A percentile compares a stretch with the other conserved stretches of the same genome.
These are phyloP conservation scores for Ianthella basta DNA, from an alignment of 37 sponge, comb jelly and placozoan genomes.

Conservation along the genomic window DNA sequence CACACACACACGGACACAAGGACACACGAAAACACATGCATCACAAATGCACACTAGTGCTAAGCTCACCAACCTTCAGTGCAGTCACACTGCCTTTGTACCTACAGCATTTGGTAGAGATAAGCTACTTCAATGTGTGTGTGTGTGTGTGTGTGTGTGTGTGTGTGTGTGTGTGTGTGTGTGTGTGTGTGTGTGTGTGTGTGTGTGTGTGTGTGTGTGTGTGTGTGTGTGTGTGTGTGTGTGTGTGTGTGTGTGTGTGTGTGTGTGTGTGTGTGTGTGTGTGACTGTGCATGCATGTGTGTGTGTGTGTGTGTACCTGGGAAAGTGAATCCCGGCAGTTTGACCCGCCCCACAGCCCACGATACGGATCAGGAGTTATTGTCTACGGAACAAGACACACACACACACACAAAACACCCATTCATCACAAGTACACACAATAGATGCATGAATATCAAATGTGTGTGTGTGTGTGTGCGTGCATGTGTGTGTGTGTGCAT, in stretches of 20 bases:
- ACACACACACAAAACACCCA: too few species aligned
- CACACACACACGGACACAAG: not conserved
- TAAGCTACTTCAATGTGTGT: not conserved
- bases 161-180: not conserved
- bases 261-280: not conserved
- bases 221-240: conserved; percentile 13
- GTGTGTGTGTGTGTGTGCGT: not conserved
- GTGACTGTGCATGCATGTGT: not conserved
- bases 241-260: not conserved
- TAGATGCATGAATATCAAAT: not conserved
- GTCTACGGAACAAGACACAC: too few species aligned
- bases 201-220: conserved; percentile 30
- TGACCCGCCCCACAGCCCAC: conserved; percentile 95
- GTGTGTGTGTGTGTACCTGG: conserved; percentile 44
- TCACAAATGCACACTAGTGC: too few species aligned
- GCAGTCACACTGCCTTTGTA: too few species aligned
- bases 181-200: conserved; percentile 23
- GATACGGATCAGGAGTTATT: conserved; percentile 87
- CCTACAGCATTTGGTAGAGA: not conserved
- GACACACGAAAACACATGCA: not conserved
- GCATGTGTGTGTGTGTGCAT: not conserved
- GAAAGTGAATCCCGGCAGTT: conserved; percentile 81
- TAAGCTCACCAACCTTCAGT: too few species aligned
- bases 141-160: not conserved
- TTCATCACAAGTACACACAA: too few species aligned